Conservation (phyloP, 2,888 invertebrate genomes). For the Leucania comma region DNA sequence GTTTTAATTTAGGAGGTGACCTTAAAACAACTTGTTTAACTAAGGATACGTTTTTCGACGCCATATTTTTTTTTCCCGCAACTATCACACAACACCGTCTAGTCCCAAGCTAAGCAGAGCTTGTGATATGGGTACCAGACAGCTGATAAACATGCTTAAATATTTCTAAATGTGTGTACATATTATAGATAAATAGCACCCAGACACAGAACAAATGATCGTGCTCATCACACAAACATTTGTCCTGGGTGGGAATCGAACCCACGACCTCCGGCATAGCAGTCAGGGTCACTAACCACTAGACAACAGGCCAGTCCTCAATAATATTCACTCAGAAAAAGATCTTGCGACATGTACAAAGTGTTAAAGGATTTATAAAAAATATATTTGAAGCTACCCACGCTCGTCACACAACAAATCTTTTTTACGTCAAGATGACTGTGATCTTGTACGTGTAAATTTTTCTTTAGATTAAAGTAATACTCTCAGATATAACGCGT, state of each 20-base stretch:
- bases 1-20: neutral
- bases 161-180: too few relatives aligned
- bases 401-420: conserved; percentile 1
- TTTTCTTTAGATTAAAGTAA: neutral
- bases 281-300: too few relatives aligned
- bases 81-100: too few relatives aligned
- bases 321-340: neutral
- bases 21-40: neutral
- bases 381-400: neutral
- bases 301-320: neutral
- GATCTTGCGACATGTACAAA: conserved; percentile 6
- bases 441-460: neutral
- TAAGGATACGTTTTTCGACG: neutral
- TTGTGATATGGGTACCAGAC: too few relatives aligned
- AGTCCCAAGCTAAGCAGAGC: too few relatives aligned
- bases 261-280: too few relatives aligned
- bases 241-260: too few relatives aligned
- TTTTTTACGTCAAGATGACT: neutral
- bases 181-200: too few relatives aligned
- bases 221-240: too few relatives aligned
- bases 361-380: conserved; percentile 5
- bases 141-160: too few relatives aligned
- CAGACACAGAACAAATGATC: too few relatives aligned
- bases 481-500: neutral
- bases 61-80: too few relatives aligned